A percentile compares a stretch with the other conserved stretches of the same genome.
These are phyloP conservation scores for Psilopsiagon aymara DNA, from an alignment of 2,113 vertebrate genomes.

Conservation along the genomic window DNA sequence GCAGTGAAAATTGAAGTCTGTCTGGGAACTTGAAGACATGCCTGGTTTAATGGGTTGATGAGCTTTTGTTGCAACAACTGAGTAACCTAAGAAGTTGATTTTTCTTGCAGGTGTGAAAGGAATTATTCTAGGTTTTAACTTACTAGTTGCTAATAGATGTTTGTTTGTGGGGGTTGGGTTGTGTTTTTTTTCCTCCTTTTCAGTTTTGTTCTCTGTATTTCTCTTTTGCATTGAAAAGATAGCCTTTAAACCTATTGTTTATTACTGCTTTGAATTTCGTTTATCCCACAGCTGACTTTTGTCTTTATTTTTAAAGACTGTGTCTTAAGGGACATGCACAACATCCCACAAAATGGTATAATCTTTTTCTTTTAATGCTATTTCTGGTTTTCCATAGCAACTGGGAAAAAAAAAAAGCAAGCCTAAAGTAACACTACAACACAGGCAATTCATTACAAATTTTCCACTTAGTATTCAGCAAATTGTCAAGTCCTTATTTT, in stretches of 20 bases:
- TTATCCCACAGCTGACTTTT: constrained; percentile 38
- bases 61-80: constrained; percentile 28
- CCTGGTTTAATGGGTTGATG: constrained; percentile 25
- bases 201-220: not conserved
- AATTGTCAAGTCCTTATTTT: constrained; percentile 59
- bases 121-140: constrained; percentile 36
- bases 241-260: constrained; percentile 39
- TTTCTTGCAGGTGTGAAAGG: constrained; percentile 38
- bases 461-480: constrained; percentile 60
- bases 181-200: not conserved
- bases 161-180: not conserved
- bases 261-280: constrained; percentile 38
- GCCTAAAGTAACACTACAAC: constrained; percentile 8
- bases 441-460: constrained; percentile 52
- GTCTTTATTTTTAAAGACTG: constrained; percentile 32
- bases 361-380: constrained; percentile 28
- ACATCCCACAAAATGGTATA: constrained; percentile 17
- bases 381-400: constrained; percentile 50
- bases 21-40: constrained; percentile 13
- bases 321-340: constrained; percentile 19
- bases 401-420: not conserved
- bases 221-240: not conserved
- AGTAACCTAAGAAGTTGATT: constrained; percentile 21
- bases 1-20: constrained; percentile 38
- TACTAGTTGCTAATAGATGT: constrained; percentile 9